Conservation (phyloP, 2,113 vertebrate genomes). For the Casuarius casuarius region DNA sequence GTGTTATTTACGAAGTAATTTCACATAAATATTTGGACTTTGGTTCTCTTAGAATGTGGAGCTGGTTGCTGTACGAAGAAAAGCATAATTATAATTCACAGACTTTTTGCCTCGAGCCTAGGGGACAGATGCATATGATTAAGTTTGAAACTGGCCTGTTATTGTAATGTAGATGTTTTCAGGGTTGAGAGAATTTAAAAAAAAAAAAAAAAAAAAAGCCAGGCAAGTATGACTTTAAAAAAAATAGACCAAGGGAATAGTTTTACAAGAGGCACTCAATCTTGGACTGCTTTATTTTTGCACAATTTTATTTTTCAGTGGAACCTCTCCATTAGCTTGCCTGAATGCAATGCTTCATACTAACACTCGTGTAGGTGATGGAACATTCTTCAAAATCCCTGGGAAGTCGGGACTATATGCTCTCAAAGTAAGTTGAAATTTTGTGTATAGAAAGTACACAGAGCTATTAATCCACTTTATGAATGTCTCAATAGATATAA, state of each 20-base stretch:
- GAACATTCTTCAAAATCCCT: constrained; percentile 89
- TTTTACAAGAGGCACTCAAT: constrained; percentile 73
- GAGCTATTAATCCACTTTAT: constrained; percentile 41
- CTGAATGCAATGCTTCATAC: constrained; percentile 90
- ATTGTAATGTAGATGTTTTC: constrained; percentile 89
- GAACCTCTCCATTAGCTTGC: constrained; percentile 89
- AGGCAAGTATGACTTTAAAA: constrained; percentile 53
- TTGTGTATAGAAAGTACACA: constrained; percentile 33
- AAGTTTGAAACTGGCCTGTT: constrained; percentile 82
- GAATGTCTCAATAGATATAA: constrained; percentile 56
- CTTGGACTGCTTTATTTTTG: constrained; percentile 66
- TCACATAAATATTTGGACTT: constrained; percentile 78
- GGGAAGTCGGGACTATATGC: constrained; percentile 88
- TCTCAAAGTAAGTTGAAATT: constrained; percentile 85
- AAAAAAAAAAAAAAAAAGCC: not conserved
- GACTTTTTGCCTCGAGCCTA: constrained; percentile 80
- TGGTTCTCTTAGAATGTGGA: constrained; percentile 68
- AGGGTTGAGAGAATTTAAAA: constrained; percentile 73
- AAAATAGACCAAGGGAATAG: constrained; percentile 61
- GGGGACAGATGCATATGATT: constrained; percentile 86
- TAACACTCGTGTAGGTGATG: constrained; percentile 87
- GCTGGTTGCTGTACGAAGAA: constrained; percentile 78
- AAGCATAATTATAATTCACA: constrained; percentile 81
- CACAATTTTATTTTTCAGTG: constrained; percentile 82
- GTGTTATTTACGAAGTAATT: constrained; percentile 76